Percentiles rank a stretch among this genome's conserved stretches.
These are phyloP conservation scores for Myotis findleyi DNA, from an alignment of 2,797 vertebrate species.

Conservation along the genomic window DNA sequence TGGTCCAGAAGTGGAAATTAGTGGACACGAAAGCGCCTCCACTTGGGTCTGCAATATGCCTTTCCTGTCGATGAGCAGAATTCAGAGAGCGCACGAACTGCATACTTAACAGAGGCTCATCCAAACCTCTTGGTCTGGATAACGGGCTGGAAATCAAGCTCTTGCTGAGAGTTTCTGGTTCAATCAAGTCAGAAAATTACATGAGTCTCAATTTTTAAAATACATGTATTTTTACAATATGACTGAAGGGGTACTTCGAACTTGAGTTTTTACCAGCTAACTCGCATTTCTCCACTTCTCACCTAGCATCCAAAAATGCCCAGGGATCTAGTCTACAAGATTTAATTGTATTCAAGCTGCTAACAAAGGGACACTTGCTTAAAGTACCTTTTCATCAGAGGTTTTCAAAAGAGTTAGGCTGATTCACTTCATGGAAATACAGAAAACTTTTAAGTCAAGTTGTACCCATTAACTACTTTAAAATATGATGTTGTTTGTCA, in stretches of 20 bases:
- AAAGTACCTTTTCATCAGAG: conserved; percentile 2
- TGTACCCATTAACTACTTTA: conserved; percentile 54
- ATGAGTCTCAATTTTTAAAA: conserved; percentile 62
- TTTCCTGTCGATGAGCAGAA: conserved; percentile 65
- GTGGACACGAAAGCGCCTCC: conserved; percentile 16
- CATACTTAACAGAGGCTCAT: conserved; percentile 65
- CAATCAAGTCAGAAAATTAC: conserved; percentile 81
- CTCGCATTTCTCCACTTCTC: neutral
- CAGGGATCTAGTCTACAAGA: conserved; percentile 8
- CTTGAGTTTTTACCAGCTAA: conserved; percentile 50
- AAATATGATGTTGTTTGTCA: conserved; percentile 65
- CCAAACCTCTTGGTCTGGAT: conserved; percentile 56
- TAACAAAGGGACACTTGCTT: conserved; percentile 25
- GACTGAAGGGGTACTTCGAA: conserved; percentile 64
- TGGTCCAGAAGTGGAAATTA: conserved; percentile 26
- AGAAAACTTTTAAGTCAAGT: conserved; percentile 62
- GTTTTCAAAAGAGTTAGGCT: conserved; percentile 28
- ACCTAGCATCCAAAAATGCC: neutral
- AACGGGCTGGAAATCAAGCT: conserved; percentile 73
- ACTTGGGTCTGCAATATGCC: neutral
- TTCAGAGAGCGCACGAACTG: conserved; percentile 50
- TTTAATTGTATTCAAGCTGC: conserved; percentile 23
- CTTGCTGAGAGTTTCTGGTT: conserved; percentile 76
- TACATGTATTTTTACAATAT: conserved; percentile 55
- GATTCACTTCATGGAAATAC: conserved; percentile 27